These are phyloP conservation scores for Pentalonia nigronervosa DNA, from an alignment of 1,140 invertebrate species.

Conservation along the genomic window DNA sequence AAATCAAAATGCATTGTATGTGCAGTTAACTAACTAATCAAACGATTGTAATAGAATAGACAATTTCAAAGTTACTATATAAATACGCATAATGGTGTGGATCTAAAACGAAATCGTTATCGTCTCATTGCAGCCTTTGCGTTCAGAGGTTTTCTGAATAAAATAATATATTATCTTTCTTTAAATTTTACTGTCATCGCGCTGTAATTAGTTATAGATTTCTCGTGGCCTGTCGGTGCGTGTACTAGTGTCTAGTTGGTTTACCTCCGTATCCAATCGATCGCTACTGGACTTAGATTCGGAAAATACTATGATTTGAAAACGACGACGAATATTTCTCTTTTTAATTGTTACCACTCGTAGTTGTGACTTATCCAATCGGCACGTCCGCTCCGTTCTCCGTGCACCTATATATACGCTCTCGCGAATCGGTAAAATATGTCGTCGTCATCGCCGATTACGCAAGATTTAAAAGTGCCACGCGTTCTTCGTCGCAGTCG, in stretches of 20 bases:
- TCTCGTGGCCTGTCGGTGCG: background rate
- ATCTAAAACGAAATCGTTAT: background rate
- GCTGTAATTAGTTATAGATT: background rate
- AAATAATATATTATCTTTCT: background rate
- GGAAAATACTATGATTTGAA: background rate
- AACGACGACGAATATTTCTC: background rate
- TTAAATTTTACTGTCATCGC: background rate
- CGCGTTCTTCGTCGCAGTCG: background rate
- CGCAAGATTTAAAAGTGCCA: constrained; percentile 36
- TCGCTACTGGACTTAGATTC: background rate
- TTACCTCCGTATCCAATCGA: no score
- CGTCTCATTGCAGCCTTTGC: background rate
- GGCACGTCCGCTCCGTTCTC: constrained; percentile 23
- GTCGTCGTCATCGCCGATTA: constrained; percentile 5
- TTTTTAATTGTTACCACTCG: background rate
- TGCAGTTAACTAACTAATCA: background rate
- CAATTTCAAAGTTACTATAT: background rate
- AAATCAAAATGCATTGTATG: background rate
- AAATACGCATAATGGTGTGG: no score
- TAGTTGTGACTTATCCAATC: constrained; percentile 7
- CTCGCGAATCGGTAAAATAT: background rate
- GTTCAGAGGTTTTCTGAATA: background rate
- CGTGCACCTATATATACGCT: no score
- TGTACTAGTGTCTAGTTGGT: no score
- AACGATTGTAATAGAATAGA: background rate